Conservation (phyloP, 1,140 invertebrate species). For the Araneus ventricosus region DNA sequence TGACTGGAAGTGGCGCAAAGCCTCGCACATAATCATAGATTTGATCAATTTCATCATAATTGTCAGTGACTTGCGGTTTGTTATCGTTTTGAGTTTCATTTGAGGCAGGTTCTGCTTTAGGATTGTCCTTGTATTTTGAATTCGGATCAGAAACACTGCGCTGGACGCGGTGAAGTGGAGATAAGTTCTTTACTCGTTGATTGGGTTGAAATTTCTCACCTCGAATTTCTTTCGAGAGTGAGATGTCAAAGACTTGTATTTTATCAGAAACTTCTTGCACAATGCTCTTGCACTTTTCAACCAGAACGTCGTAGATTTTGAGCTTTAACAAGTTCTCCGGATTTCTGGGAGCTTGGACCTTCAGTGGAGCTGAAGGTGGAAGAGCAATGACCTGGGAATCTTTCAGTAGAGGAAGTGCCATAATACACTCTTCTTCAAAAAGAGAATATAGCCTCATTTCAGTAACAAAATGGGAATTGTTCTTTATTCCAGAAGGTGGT, state of each 20-base stretch:
- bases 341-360: conserved; percentile 91
- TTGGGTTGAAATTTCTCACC: conserved; percentile 77
- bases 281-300: conserved; percentile 89
- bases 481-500: conserved; percentile 86
- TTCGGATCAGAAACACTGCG: conserved; percentile 75
- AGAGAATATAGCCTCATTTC: conserved; percentile 90
- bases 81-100: neutral
- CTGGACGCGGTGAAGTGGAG: conserved; percentile 74
- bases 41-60: conserved; percentile 96
- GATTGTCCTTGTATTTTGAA: conserved; percentile 40
- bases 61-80: conserved; percentile 80
- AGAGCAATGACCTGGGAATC: conserved; percentile 85
- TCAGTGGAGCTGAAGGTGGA: conserved; percentile 91
- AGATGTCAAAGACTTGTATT: conserved; percentile 83
- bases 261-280: conserved; percentile 91
- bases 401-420: conserved; percentile 87
- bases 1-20: conserved; percentile 88
- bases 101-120: neutral
- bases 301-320: conserved; percentile 89
- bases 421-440: conserved; percentile 90
- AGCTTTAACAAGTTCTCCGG: conserved; percentile 89
- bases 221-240: conserved; percentile 78
- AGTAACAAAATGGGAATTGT: conserved; percentile 86
- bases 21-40: conserved; percentile 97
- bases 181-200: conserved; percentile 72